Conservation (phyloP, 64 coral and sea anemone genomes). For the Dendronephthya gigantea region DNA sequence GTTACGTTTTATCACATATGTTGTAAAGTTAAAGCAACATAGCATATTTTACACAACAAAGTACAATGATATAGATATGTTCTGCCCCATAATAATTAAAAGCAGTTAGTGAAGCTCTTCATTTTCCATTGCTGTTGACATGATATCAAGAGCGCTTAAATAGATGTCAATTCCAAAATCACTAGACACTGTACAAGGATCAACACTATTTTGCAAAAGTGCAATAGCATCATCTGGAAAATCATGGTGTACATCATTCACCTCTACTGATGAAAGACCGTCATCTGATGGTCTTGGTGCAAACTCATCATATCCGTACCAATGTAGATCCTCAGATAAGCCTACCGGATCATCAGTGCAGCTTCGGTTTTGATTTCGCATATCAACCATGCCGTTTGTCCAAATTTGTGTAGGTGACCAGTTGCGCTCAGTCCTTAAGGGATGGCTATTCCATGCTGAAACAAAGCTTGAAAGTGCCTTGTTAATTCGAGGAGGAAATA, state of each 20-base stretch:
- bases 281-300: constrained; percentile 31
- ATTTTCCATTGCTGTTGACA: too few species aligned
- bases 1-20: too few species aligned
- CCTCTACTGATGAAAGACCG: constrained; percentile 32
- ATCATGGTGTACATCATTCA: constrained; percentile 17
- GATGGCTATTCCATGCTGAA: constrained; percentile 42
- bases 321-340: constrained; percentile 17
- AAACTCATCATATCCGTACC: constrained; percentile 42
- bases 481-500: not conserved
- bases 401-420: constrained; percentile 39
- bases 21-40: too few species aligned
- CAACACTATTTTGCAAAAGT: constrained; percentile 9
- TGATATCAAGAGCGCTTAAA: not conserved
- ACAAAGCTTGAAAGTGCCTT: not conserved
- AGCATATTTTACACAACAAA: too few species aligned
- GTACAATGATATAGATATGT: too few species aligned
- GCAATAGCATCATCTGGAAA: constrained; percentile 20
- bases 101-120: too few species aligned
- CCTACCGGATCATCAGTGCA: constrained; percentile 31
- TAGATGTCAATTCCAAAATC: constrained; percentile 28
- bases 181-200: constrained; percentile 22
- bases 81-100: too few species aligned
- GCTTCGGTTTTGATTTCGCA: not conserved
- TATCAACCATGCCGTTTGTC: constrained; percentile 43
- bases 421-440: constrained; percentile 39